Evolutionary conservation across 35 echinoderm and acorn worm species (phyloP).

Genomic region (Heliocidaris tuberculata): DNA sequence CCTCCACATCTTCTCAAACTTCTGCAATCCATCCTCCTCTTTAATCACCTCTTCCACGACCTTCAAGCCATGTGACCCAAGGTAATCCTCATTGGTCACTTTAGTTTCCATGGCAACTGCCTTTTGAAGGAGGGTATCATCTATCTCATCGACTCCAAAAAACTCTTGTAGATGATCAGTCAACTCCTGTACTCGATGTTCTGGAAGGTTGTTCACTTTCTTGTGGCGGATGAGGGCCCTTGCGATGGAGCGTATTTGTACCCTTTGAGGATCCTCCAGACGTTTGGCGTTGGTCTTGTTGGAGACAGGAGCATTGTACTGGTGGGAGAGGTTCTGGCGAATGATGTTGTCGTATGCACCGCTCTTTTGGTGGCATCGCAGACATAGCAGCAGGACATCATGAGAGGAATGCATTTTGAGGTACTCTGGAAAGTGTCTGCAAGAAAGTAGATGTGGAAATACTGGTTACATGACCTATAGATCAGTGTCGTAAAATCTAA

Average conservation of each 20-base stretch:
- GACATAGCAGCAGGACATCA: slow-evolving; percentile 90
- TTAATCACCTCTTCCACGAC: slow-evolving; percentile 60
- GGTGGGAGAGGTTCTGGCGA: slow-evolving; percentile 56
- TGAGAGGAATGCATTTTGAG: slow-evolving; percentile 90
- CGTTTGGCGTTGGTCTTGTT: slow-evolving; percentile 56
- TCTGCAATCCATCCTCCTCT: slow-evolving; percentile 44
- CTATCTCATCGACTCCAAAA: slow-evolving; percentile 52
- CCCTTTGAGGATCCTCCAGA: slow-evolving; percentile 56
- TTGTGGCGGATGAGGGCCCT: slow-evolving; percentile 69
- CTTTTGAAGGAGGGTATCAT: slow-evolving; percentile 52
- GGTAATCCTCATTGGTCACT: slow-evolving; percentile 68
- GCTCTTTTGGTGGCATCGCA: slow-evolving; percentile 76
- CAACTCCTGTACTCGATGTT: slow-evolving; percentile 64
- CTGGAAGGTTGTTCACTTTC: slow-evolving; percentile 64
- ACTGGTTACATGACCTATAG: too few species aligned
- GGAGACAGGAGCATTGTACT: slow-evolving; percentile 76
- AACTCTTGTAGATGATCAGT: slow-evolving; percentile 52
- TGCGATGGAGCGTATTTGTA: slow-evolving; percentile 71
- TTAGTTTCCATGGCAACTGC: slow-evolving; percentile 63
- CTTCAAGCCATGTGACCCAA: slow-evolving; percentile 78
- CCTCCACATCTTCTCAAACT: slow-evolving; percentile 93
- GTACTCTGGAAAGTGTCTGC: slow-evolving; percentile 88
- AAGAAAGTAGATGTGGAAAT: slow-evolving; percentile 14
- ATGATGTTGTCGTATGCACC: slow-evolving; percentile 64
- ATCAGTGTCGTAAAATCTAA: too few species aligned